Base-by-base conservation (phyloP, 2,797 vertebrate species). In the Ciconia nigra region DNA sequence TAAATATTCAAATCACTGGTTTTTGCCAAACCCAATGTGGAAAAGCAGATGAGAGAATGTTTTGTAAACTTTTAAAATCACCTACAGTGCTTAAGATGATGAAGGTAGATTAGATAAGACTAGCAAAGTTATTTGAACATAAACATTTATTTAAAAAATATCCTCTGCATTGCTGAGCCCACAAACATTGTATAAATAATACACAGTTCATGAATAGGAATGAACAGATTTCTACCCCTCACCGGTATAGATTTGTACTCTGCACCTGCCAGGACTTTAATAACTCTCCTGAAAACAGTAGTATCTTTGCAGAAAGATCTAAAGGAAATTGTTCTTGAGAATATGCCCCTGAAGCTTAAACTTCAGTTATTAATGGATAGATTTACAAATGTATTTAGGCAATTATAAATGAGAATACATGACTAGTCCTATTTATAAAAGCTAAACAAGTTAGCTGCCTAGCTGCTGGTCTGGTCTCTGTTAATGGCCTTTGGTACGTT, bases 161-260 rank as follows among this genome's bases (percentile, higher is more conserved):
- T 95, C 80, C 83, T 84, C 74, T 92, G 79, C 86, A 73, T 83
- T 86, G 59, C 77, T 94, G 78, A 96, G 95, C 63, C 79, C 96
- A 97, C 93, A 97, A 97, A 97, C 83, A 94, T n/a, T 81, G 39
- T 96, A 91, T 89, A 97, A 96, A 96, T 91, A 96, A 96, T 96
- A 97, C 78, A 88, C 87, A 83, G 72, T 88, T 97, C 94, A 97
- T 97, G 95, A 96, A 92, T 52, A 95, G 74, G 71, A 97, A 89
- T 95, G 76, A 97, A 95, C 24, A 87, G 79, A 49, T 63, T 82
- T 54, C 59, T 91, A 70, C 83, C 83, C 65, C 85, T 78, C 93
- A 71, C 78, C 16, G 4, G 63, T 81, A 78, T 24, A 72, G 59
- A 93, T 88, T 94, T 94, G 61, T 97, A 96, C 97, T 91, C 86